Percentiles rank a stretch among this genome's conserved stretches.
Evolutionary conservation across 2,113 vertebrate genomes (phyloP).

Genomic region (Corythaixoides concolor): DNA sequence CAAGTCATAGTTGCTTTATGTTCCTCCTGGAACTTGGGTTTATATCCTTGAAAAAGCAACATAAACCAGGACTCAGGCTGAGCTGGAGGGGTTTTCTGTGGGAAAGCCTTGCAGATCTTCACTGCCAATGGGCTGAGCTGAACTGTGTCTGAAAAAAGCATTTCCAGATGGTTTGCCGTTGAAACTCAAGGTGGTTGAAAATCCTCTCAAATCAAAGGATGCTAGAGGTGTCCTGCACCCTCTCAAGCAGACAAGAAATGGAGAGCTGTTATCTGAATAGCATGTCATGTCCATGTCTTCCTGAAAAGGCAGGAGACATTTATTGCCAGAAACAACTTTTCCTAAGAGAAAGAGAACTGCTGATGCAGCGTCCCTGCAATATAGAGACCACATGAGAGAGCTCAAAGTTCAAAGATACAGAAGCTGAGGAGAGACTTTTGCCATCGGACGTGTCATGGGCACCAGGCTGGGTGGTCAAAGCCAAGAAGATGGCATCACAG

Average conservation of each 20-base stretch:
- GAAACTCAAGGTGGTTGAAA: background rate
- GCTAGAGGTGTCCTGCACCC: background rate
- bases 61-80: background rate
- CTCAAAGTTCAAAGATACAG: background rate
- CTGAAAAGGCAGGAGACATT: background rate
- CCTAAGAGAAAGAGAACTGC: background rate
- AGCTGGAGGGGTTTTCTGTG: background rate
- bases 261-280: background rate
- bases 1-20: background rate
- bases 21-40: background rate
- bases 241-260: background rate
- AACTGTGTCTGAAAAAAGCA: background rate
- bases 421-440: background rate
- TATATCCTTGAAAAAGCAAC: background rate
- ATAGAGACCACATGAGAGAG: rapidly evolving
- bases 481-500: background rate
- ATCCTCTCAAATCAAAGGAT: background rate
- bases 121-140: background rate
- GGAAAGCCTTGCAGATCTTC: background rate
- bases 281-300: background rate
- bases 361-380: background rate
- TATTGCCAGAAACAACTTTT: background rate
- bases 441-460: rapidly evolving
- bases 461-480: background rate
- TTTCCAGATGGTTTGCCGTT: background rate